Base-by-base conservation (phyloP, 1,140 invertebrate genomes). In the Nephila pilipes region DNA sequence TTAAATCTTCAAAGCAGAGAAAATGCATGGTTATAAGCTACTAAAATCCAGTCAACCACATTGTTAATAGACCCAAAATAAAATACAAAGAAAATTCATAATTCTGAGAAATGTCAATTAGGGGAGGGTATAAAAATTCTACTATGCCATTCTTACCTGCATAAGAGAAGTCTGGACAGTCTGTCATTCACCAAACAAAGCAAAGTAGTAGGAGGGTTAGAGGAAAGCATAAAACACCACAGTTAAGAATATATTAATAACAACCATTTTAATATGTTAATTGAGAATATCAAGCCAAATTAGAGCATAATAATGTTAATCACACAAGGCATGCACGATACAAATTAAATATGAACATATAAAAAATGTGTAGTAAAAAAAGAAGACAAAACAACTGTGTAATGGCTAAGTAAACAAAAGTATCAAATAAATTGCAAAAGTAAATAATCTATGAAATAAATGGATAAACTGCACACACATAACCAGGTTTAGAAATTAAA, bases 121-220 rank as follows among this genome's bases (percentile, higher is more conserved):
- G 29, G 18, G 69, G n/a, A 65, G 22, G 63, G 63, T 65, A 22
- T 6, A 65, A 36, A 75, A 57, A 32, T 54, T 55, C 46, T 25
- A 57, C 32, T 83, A 29, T 80, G 38, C 18, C 65, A 55, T 25
- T 38, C 85, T 93, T 92, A 92, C 90, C 87, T 94, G 94, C 91
- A 89, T 94, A 92, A 92, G 94, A 94, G 93, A 94, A 94, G 85
- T 94, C 92, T 85, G 83, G 81, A 87, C 94, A 94, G 79, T 57
- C 94, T 94, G 88, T 60, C 83, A 94, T 80, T 80, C 85, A 87
- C 93, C 93, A 92, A 88, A 94, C 55, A 93, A 94, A 94, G 87
- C 55, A 88, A 92, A 65, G 87, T 90, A 91, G 63, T 29, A 85
- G 63, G 63, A 58, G n/a, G 29, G 29, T 20, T 36, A 85, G 55